Percentiles rank a stretch among this genome's conserved stretches.
Conservation (phyloP, 2,797 vertebrate genomes). For the Gymnothorax javanicus region DNA sequence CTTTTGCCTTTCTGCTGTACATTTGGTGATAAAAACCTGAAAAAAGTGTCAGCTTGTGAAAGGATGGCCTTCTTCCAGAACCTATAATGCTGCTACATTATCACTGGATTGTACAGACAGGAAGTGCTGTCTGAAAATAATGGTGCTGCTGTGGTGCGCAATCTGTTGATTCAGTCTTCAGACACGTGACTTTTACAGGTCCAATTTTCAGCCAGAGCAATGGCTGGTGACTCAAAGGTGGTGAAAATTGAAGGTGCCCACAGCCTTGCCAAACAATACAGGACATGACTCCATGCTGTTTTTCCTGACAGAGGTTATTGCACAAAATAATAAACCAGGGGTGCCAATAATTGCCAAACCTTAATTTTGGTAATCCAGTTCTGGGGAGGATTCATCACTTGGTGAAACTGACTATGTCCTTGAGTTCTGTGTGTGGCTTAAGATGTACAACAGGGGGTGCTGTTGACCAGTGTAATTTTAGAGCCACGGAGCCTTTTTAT, state of each 20-base stretch:
- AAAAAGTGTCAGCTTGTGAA: background rate
- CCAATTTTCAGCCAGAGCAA: too few species aligned
- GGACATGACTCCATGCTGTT: too few species aligned
- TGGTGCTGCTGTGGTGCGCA: background rate
- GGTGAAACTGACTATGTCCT: background rate
- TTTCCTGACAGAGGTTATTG: too few species aligned
- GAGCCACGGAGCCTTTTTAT: background rate
- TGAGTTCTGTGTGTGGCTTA: background rate
- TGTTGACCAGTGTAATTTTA: background rate
- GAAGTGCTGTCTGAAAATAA: background rate
- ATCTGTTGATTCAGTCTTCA: slow-evolving; percentile 21
- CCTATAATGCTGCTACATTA: background rate
- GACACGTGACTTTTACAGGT: too few species aligned
- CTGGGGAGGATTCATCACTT: background rate
- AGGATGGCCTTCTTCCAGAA: background rate
- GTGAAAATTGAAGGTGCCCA: too few species aligned
- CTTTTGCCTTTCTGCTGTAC: background rate
- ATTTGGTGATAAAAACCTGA: background rate
- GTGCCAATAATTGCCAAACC: too few species aligned
- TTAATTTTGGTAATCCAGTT: too few species aligned
- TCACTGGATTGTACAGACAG: background rate
- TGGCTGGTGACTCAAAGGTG: too few species aligned
- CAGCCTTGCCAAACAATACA: too few species aligned
- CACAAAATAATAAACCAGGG: too few species aligned
- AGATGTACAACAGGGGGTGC: slow-evolving; percentile 34